These are phyloP conservation scores for Drosophila stalkeri DNA, from an alignment of 2,888 invertebrate species.

Conservation along the genomic window DNA sequence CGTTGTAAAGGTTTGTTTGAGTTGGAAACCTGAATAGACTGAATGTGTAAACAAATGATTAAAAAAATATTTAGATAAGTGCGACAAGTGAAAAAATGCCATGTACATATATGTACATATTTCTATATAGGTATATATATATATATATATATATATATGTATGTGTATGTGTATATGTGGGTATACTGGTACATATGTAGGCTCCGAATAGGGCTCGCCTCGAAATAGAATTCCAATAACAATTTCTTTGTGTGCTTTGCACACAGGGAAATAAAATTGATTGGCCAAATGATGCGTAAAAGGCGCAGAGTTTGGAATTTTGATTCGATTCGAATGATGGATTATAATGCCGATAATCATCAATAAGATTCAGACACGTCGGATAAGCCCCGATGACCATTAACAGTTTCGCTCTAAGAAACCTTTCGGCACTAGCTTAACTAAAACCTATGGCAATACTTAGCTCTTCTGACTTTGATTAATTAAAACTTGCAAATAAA, in stretches of 20 bases:
- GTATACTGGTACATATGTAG: not conserved
- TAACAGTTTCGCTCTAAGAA: not conserved
- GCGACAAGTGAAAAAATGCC: conserved; percentile 60
- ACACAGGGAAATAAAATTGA: conserved; percentile 61
- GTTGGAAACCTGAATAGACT: conserved; percentile 25
- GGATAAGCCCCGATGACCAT: conserved; percentile 19
- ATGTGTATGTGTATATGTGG: not conserved
- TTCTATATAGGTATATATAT: no score
- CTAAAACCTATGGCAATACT: conserved; percentile 21
- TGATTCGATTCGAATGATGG: conserved; percentile 18
- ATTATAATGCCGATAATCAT: conserved; percentile 31
- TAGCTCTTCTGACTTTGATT: conserved; percentile 45
- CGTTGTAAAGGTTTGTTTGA: conserved; percentile 36
- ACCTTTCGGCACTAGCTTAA: not conserved
- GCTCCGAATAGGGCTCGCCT: not conserved
- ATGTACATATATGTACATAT: not conserved
- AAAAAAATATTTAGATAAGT: conserved; percentile 66
- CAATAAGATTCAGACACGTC: conserved; percentile 17
- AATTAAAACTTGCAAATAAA: conserved; percentile 40
- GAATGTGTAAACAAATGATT: conserved; percentile 60
- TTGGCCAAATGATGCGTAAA: conserved; percentile 19
- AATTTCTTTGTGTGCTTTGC: conserved; percentile 4
- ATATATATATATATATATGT: no score
- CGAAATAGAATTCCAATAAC: conserved; percentile 13
- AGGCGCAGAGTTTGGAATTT: not conserved